Base-by-base conservation (phyloP, 2,888 invertebrate species). In the Phortica okadai region DNA sequence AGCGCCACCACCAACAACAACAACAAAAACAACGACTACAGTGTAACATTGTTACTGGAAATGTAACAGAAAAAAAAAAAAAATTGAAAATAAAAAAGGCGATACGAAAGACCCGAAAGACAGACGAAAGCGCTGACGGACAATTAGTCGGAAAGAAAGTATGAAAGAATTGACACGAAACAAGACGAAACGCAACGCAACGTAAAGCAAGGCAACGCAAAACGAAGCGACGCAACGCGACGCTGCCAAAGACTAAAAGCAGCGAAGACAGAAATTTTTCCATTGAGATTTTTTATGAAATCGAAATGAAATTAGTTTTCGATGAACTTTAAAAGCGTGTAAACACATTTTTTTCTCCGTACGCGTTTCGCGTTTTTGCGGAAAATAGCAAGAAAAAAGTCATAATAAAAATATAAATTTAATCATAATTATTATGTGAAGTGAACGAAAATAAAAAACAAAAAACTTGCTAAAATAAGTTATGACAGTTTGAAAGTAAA, bases 241-340 rank as follows among this genome's bases (percentile, higher is more conserved):
- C 25, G 64, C 25, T 62, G 16, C 25, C 21, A 62, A 62, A 62
- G 25, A 25, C 16, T 66, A 66, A 41, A 73, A 73, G 76, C 64
- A 73, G 25, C 62, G 62, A 62, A 45, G 62, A 7, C 8, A 58
- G 72, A 77, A 76, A 78, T 69, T 66, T 77, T 90, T 88, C 89
- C 87, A 88, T 87, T 88, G 88, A 86, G 88, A 82, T 83, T 86
- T 89, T 85, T 82, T 83, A 83, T 83, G 83, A 88, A 90, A 90
- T 90, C 90, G 89, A 90, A 84, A 84, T 83, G 84, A 88, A 89
- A 90, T 90, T 90, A 90, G 90, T 90, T 90, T 90, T 89, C 90
- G 90, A 89, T 90, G 90, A 90, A 90, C 90, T 90, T 90, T 85
- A 89, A 89, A 86, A 83, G 86, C 88, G 86, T 86, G 81, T 84